Percentiles rank a stretch among this genome's conserved stretches.
Conservation (phyloP, 1,140 invertebrate genomes). For the Sarcophaga bullata region DNA sequence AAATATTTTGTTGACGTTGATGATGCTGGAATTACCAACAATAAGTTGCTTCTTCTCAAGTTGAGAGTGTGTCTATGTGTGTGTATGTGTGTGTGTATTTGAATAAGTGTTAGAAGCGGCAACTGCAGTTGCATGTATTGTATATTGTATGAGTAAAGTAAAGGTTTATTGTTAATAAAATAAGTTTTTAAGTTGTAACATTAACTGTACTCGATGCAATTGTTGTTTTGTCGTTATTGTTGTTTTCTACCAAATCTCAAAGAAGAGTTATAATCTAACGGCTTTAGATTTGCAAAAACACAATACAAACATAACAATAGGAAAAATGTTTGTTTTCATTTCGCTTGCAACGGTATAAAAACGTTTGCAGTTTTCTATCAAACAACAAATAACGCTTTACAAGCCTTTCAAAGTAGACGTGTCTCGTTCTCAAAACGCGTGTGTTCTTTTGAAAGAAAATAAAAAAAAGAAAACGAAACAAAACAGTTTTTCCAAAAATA, state of each 20-base stretch:
- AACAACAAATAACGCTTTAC: conserved; percentile 62
- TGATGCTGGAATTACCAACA: background rate
- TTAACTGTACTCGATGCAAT: background rate
- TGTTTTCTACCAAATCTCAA: background rate
- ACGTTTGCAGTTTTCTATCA: conserved; percentile 55
- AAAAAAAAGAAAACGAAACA: background rate
- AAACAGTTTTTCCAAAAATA: background rate
- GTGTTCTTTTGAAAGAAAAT: conserved; percentile 26
- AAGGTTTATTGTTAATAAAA: background rate
- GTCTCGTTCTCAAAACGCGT: conserved; percentile 47
- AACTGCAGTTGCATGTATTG: too few relatives aligned
- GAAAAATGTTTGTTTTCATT: conserved; percentile 11
- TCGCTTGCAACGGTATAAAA: conserved; percentile 58
- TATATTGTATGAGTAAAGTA: background rate
- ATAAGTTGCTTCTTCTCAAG: background rate
- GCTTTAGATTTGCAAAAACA: conserved; percentile 24
- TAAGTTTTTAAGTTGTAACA: background rate
- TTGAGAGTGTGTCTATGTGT: too few relatives aligned
- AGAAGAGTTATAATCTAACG: conserved; percentile 8
- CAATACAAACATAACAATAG: background rate
- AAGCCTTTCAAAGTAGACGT: conserved; percentile 55
- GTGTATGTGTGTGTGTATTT: background rate
- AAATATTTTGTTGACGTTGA: too few relatives aligned
- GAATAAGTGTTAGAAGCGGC: background rate
- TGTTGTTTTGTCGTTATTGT: background rate